These are phyloP conservation scores for Montipora foliosa DNA, from an alignment of 64 coral and sea anemone species.

Conservation along the genomic window DNA sequence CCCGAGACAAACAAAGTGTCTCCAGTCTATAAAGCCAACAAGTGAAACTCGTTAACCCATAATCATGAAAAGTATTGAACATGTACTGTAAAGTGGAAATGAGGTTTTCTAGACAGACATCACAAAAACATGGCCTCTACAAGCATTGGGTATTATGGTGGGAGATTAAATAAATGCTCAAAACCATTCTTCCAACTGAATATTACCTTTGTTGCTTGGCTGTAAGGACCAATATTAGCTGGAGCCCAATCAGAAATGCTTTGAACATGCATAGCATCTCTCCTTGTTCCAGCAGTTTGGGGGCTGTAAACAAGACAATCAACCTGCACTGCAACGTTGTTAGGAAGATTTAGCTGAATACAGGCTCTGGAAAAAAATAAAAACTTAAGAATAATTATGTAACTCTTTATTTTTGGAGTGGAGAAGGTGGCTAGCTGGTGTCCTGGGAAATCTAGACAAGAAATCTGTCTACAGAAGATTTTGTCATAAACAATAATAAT, in stretches of 20 bases:
- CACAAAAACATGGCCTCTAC: too few species aligned
- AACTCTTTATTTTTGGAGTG: too few species aligned
- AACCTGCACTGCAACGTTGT: slow-evolving; percentile 51
- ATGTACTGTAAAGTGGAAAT: too few species aligned
- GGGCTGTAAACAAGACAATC: slow-evolving; percentile 77
- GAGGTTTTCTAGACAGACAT: too few species aligned
- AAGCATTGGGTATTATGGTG: too few species aligned
- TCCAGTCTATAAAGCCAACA: slow-evolving; percentile 33
- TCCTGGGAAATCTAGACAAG: too few species aligned
- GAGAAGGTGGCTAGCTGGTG: too few species aligned
- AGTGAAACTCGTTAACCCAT: neutral
- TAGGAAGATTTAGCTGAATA: slow-evolving; percentile 73
- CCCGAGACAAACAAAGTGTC: slow-evolving; percentile 68
- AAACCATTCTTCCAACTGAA: too few species aligned
- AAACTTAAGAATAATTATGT: too few species aligned
- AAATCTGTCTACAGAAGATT: too few species aligned
- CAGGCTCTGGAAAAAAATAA: slow-evolving; percentile 48
- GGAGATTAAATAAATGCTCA: too few species aligned
- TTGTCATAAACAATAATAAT: too few species aligned
- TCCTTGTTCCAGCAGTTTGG: neutral
- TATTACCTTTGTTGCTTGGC: slow-evolving; percentile 90
- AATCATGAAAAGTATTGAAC: neutral
- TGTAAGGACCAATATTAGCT: slow-evolving; percentile 95
- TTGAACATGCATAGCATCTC: slow-evolving; percentile 93
- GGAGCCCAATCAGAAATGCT: slow-evolving; percentile 94